Evolutionary conservation across 2,113 vertebrate species (phyloP).

Genomic region (Carettochelys insculpta): DNA sequence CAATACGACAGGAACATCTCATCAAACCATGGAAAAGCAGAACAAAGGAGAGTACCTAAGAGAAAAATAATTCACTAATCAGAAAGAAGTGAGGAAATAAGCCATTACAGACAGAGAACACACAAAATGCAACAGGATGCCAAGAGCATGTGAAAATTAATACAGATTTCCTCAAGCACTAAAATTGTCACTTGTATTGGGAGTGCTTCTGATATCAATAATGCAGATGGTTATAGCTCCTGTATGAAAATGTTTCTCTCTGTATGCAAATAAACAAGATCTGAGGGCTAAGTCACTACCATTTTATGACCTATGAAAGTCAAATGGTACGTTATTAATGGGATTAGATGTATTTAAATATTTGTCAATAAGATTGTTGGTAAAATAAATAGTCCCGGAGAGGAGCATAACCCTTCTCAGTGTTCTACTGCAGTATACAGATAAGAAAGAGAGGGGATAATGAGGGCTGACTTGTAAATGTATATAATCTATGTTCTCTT

Average conservation of each 20-base stretch:
- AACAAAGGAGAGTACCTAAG: background rate
- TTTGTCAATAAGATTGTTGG: background rate
- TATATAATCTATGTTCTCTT: background rate
- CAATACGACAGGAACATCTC: background rate
- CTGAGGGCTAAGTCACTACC: background rate
- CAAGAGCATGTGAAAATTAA: background rate
- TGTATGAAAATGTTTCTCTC: conserved; percentile 8
- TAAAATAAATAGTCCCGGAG: conserved; percentile 1
- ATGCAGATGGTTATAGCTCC: background rate
- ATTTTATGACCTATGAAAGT: conserved; percentile 6
- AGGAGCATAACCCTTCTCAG: background rate
- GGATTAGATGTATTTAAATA: conserved; percentile 30
- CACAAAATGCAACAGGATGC: background rate
- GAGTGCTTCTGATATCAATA: background rate
- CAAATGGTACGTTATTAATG: conserved; percentile 20
- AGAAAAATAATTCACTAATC: background rate
- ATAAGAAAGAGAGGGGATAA: background rate
- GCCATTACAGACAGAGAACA: background rate
- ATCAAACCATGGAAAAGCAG: background rate
- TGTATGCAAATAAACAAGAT: background rate
- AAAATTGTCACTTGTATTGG: background rate
- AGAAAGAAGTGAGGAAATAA: background rate
- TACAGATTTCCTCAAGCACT: conserved; percentile 7
- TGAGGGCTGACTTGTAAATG: rapidly evolving
- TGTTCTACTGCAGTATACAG: background rate